A percentile compares a stretch with the other conserved stretches of the same genome.
Conservation (phyloP, 2,888 invertebrate genomes). For the Melipona beecheii region DNA sequence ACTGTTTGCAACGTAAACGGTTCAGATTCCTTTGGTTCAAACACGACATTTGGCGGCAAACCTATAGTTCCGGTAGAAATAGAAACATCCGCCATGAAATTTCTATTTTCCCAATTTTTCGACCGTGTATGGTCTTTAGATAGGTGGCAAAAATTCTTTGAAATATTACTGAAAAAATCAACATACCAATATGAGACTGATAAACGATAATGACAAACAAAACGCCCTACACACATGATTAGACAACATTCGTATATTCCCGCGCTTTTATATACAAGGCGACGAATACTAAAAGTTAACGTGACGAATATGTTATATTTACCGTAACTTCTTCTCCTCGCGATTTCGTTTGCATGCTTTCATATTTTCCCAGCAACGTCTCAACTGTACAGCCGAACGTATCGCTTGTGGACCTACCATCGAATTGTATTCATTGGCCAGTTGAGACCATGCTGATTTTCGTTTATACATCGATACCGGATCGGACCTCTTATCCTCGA, state of each 20-base stretch:
- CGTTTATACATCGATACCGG: constrained; percentile 73
- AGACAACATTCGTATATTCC: not conserved
- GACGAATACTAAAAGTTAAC: too few relatives aligned
- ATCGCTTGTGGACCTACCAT: constrained; percentile 71
- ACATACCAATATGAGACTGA: not conserved
- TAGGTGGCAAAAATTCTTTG: constrained; percentile 50
- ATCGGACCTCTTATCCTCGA: constrained; percentile 70
- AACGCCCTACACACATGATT: not conserved
- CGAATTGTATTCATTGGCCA: constrained; percentile 74
- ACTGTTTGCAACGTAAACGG: constrained; percentile 75
- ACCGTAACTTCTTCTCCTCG: constrained; percentile 72
- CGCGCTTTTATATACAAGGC: not conserved
- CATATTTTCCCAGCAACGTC: constrained; percentile 79
- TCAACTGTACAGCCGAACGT: constrained; percentile 72
- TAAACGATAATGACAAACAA: not conserved
- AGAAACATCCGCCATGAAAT: constrained; percentile 42
- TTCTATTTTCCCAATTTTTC: constrained; percentile 55
- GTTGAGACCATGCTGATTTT: constrained; percentile 75
- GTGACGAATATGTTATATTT: constrained; percentile 29
- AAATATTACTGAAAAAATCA: constrained; percentile 23
- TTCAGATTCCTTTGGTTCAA: constrained; percentile 76
- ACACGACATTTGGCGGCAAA: constrained; percentile 75
- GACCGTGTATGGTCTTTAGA: constrained; percentile 49
- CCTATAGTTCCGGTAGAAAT: constrained; percentile 61
- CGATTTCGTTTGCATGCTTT: constrained; percentile 76